A percentile compares a stretch with the other conserved stretches of the same genome.
These are phyloP conservation scores for Mormyrus lacerda DNA, from an alignment of 2,113 vertebrate species.

Conservation along the genomic window DNA sequence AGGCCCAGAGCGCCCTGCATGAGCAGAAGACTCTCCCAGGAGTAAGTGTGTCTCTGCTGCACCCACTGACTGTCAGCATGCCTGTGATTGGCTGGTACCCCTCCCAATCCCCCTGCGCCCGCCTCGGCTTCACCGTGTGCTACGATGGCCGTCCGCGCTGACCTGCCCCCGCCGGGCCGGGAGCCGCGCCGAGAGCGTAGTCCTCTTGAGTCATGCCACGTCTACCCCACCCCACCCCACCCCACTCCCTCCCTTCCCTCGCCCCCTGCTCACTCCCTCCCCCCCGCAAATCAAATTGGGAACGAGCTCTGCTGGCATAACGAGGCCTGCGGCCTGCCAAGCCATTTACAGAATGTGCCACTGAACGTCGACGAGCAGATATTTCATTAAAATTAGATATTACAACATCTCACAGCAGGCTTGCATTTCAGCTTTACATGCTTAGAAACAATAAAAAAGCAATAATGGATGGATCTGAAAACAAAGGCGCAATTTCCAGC, in stretches of 20 bases:
- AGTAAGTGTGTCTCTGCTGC: slow-evolving; percentile 57
- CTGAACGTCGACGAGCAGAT: neutral
- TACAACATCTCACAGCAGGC: neutral
- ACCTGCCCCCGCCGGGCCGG: neutral
- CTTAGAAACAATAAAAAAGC: neutral
- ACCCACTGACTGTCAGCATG: neutral
- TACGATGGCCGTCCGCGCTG: too few relatives aligned
- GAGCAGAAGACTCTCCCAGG: slow-evolving; percentile 87
- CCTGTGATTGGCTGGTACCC: neutral
- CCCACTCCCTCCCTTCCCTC: neutral
- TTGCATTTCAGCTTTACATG: slow-evolving; percentile 5
- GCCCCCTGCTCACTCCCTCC: neutral
- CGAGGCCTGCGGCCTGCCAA: slow-evolving; percentile 9
- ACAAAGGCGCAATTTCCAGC: neutral
- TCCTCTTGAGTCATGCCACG: slow-evolving; percentile 1
- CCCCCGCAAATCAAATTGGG: slow-evolving; percentile 2
- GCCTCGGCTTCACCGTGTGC: neutral
- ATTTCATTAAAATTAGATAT: slow-evolving; percentile 3
- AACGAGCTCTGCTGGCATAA: slow-evolving; percentile 19
- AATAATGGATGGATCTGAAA: neutral
- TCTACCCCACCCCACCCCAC: neutral
- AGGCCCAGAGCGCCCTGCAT: slow-evolving; percentile 85
- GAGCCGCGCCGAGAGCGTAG: neutral
- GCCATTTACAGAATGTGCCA: slow-evolving; percentile 18
- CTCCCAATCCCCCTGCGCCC: neutral